Evolutionary conservation across 2,113 vertebrate genomes (phyloP), one percentile per base, ranked within the genome.

Genomic region (Himantopus leucocephalus): DNA sequence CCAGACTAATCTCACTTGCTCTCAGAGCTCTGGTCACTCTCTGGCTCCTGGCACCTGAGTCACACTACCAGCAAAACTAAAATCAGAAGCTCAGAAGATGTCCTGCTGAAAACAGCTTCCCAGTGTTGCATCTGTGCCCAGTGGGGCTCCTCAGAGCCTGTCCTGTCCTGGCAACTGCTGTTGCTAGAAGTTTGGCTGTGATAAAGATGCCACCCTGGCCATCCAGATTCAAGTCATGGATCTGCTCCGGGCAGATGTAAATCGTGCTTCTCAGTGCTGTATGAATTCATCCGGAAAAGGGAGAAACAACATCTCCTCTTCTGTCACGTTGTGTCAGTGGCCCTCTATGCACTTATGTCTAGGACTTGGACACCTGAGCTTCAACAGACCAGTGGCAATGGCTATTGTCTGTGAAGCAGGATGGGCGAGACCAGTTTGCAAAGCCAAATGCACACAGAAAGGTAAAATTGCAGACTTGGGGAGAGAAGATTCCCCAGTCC

Each of bases 1-100:
- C 14, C 5, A 3, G 27, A 4, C 45, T 53, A 41, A 16, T 39
- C 14, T 22, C 1, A 0, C 14, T 16, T 30, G 23, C 14, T 55
- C 9, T 70, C 35, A 32, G 35, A 12, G 3, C 48, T 79, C 45
- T 29, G 56, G 5, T 27, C 27, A 14, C 85, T 52, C 24, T 87
- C 10, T 3, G 1, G 30, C n/a, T 66, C 45, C 55, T 15, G 27
- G 24, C 24, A 48, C 35, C 58, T 11, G 34, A 20, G 35, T 35
- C 26, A 75, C 24, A n/a, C 6, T 35, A 29, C n/a, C 48, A 68
- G 14, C 16, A 71, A 41, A 91, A 35, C 39, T 12, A 0, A 15
- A 41, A 15, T 3, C 32, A 67, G 47, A 39, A 19, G 24, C 35
- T 30, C 67, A 72, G 62, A 72, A 67, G 14, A 52, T 94, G 72